Evolutionary conservation across 2,113 vertebrate species (phyloP).

Genomic region (Syngnathoides biaculeatus): DNA sequence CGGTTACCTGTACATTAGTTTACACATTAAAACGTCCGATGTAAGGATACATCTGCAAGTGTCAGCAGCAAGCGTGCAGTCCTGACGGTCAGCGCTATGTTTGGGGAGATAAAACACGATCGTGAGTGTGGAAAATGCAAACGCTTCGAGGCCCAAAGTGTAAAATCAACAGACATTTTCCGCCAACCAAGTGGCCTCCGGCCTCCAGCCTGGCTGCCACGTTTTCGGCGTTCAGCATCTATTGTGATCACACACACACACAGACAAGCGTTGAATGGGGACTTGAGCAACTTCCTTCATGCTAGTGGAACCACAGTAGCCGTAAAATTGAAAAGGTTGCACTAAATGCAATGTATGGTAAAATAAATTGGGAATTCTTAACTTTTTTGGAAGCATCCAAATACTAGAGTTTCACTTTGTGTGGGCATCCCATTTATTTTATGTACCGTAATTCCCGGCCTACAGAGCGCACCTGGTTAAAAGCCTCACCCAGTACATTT

Average conservation of each 20-base stretch:
- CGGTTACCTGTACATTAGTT: no score
- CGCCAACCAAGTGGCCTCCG: constrained; percentile 47
- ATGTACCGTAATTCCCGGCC: no score
- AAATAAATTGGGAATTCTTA: no score
- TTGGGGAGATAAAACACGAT: background rate
- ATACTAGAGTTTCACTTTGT: no score
- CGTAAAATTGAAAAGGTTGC: background rate
- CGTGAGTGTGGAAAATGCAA: background rate
- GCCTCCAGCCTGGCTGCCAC: constrained; percentile 43
- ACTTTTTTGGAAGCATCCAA: no score
- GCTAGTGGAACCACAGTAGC: background rate
- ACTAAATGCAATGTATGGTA: no score
- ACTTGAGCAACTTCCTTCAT: background rate
- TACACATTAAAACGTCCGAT: no score
- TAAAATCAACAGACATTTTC: constrained; percentile 46
- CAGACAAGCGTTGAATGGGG: background rate
- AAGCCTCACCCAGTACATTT: no score
- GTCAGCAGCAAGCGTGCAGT: constrained; percentile 52
- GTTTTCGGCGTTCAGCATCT: constrained; percentile 39
- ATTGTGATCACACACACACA: constrained; percentile 1
- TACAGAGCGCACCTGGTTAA: no score
- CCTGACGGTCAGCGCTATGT: constrained; percentile 53
- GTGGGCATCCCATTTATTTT: no score
- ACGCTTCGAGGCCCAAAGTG: no score
- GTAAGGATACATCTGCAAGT: constrained; percentile 67